A percentile compares a stretch with the other conserved stretches of the same genome.
Evolutionary conservation across 2,888 invertebrate genomes (phyloP).

Genomic region (Cerceris ruficornis): DNA sequence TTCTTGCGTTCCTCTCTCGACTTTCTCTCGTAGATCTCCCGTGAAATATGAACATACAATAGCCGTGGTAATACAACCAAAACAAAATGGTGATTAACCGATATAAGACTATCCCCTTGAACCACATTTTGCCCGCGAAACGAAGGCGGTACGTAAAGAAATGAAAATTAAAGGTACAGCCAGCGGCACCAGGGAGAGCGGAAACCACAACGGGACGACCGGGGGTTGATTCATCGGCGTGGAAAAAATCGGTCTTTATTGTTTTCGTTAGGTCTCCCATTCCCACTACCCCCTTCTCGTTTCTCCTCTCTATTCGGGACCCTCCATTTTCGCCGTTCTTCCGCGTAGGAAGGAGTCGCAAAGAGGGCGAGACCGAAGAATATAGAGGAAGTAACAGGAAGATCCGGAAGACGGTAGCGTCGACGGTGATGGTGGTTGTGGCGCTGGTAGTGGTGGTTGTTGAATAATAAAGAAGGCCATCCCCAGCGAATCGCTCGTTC

Average conservation of each 20-base stretch:
- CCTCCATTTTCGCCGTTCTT: slow-evolving; percentile 8
- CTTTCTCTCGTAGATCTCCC: background rate
- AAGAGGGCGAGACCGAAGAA: slow-evolving; percentile 41
- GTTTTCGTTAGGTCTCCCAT: slow-evolving; percentile 74
- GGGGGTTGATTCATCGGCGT: slow-evolving; percentile 59
- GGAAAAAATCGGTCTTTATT: slow-evolving; percentile 79
- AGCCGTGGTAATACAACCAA: no score
- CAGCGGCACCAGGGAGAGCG: slow-evolving; percentile 8
- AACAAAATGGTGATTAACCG: no score
- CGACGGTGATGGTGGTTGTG: slow-evolving; percentile 29
- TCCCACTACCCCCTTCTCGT: slow-evolving; percentile 48
- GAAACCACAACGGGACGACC: slow-evolving; percentile 39
- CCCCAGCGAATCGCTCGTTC: slow-evolving; percentile 55
- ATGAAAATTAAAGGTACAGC: slow-evolving; percentile 13
- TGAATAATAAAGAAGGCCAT: slow-evolving; percentile 71
- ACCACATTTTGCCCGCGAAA: background rate
- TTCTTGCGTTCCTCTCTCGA: no score
- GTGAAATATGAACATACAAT: background rate
- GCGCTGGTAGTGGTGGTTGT: slow-evolving; percentile 59
- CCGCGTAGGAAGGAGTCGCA: slow-evolving; percentile 40
- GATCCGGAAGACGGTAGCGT: slow-evolving; percentile 15
- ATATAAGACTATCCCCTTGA: no score
- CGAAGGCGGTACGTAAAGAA: background rate
- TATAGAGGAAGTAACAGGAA: slow-evolving; percentile 44
- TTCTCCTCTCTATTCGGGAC: slow-evolving; percentile 46